Conservation (phyloP, 2,888 invertebrate species). For the Peribatodes rhomboidaria region DNA sequence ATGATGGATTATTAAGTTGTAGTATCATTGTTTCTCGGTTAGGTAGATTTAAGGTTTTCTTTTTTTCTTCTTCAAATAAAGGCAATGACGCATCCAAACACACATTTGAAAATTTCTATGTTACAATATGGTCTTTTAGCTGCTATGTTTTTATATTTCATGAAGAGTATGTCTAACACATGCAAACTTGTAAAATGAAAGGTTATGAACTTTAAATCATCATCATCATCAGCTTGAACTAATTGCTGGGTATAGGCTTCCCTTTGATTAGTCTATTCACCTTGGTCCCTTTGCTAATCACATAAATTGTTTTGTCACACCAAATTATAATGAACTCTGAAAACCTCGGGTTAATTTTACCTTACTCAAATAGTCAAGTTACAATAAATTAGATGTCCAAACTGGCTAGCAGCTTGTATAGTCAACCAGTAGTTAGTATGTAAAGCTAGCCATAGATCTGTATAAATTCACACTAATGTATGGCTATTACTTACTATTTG, state of each 20-base stretch:
- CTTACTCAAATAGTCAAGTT: too few relatives aligned
- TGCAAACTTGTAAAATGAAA: slow-evolving; percentile 8
- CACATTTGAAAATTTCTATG: slow-evolving; percentile 7
- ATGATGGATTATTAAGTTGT: slow-evolving; percentile 15
- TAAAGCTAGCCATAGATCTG: too few relatives aligned
- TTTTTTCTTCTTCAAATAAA: slow-evolving; percentile 55
- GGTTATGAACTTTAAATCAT: slow-evolving; percentile 3
- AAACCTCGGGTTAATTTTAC: not conserved
- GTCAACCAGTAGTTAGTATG: too few relatives aligned
- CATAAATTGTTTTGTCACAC: too few relatives aligned
- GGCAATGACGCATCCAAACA: slow-evolving; percentile 74
- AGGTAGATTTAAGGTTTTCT: slow-evolving; percentile 52
- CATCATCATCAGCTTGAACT: not conserved
- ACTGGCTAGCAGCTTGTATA: not conserved
- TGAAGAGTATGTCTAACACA: not conserved
- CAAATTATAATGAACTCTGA: not conserved
- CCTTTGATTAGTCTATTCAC: not conserved
- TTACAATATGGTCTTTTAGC: not conserved
- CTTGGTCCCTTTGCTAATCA: too few relatives aligned
- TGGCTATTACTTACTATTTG: too few relatives aligned
- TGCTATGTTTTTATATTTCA: not conserved
- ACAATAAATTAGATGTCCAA: too few relatives aligned
- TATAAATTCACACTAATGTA: too few relatives aligned
- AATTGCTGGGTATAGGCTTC: not conserved
- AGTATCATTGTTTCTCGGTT: slow-evolving; percentile 26